Evolutionary conservation across 2,888 invertebrate species (phyloP).

Genomic region (Himalopsyche kuldschensis): DNA sequence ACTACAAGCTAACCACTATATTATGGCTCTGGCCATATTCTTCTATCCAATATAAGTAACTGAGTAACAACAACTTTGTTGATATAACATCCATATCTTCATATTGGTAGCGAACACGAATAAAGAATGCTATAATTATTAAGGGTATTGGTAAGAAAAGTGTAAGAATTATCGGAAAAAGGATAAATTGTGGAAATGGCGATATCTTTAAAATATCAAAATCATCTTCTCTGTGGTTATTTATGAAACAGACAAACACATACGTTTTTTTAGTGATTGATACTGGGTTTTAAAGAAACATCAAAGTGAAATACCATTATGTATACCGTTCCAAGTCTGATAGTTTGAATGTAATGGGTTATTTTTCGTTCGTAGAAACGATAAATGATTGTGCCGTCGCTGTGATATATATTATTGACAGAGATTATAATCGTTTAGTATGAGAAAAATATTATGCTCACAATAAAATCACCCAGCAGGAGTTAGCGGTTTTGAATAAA

Average conservation of each 20-base stretch:
- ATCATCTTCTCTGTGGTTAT: not conserved
- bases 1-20: too few species aligned
- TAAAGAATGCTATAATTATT: too few species aligned
- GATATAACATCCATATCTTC: too few species aligned
- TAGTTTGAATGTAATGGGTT: not conserved
- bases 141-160: too few species aligned
- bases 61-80: too few species aligned
- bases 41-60: too few species aligned
- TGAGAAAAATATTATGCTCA: not conserved
- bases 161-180: too few species aligned
- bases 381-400: not conserved
- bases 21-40: too few species aligned
- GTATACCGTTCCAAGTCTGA: not conserved
- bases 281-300: not conserved
- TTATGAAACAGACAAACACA: not conserved
- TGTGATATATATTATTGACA: not conserved
- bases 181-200: not conserved
- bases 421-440: not conserved
- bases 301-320: not conserved
- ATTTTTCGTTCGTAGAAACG: not conserved
- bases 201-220: not conserved
- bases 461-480: not conserved
- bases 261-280: not conserved
- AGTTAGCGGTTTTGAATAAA: not conserved
- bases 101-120: too few species aligned